Evolutionary conservation across 2,888 invertebrate species (phyloP).

Genomic region (Artemia sinica): DNA sequence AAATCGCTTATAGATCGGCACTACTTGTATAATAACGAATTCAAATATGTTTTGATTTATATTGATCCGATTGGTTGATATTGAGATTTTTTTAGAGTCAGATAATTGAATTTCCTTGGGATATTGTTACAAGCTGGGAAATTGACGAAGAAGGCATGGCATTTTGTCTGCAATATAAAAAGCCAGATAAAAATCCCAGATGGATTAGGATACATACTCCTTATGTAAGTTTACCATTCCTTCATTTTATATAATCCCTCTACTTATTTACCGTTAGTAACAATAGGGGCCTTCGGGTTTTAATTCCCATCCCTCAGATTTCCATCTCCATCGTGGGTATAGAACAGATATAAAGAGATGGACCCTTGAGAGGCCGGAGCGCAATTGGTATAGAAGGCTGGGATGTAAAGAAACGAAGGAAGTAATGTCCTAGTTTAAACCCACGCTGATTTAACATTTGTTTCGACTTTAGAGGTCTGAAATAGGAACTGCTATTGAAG

Average conservation of each 20-base stretch:
- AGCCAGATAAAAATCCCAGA: constrained; percentile 58
- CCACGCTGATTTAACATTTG: no score
- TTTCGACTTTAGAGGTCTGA: no score
- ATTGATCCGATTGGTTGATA: no score
- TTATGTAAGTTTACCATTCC: constrained; percentile 42
- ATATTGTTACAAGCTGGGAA: constrained; percentile 62
- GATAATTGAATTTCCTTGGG: constrained; percentile 68
- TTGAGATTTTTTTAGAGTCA: constrained; percentile 38
- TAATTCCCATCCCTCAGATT: constrained; percentile 15
- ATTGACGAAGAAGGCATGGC: constrained; percentile 83
- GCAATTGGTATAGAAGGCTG: no score
- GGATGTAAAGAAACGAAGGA: no score
- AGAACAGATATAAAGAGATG: no score
- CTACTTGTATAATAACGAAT: neutral
- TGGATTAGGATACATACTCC: constrained; percentile 73
- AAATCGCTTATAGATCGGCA: no score
- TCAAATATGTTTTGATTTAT: neutral
- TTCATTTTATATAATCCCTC: constrained; percentile 14
- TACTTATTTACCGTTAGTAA: constrained; percentile 23
- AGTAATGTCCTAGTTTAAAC: no score
- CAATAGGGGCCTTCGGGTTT: neutral
- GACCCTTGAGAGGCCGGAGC: no score
- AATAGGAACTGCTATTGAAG: no score
- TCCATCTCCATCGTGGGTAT: constrained; percentile 16
- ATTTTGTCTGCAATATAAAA: constrained; percentile 67